These are phyloP conservation scores for Meta bourneti DNA, from an alignment of 2,888 invertebrate genomes.

Conservation along the genomic window DNA sequence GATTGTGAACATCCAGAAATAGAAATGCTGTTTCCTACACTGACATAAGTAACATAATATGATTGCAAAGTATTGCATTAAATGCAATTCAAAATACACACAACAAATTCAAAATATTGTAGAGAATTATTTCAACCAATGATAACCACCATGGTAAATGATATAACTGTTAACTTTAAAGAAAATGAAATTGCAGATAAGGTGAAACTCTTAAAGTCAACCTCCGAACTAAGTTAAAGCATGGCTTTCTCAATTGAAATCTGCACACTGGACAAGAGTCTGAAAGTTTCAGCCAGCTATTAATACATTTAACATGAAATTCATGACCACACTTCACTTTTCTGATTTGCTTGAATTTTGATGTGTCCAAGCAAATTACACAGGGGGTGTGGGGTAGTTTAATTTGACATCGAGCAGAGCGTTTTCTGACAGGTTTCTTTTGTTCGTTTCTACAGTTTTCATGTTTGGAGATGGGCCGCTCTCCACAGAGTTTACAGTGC, in stretches of 20 bases:
- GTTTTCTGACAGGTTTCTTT: neutral
- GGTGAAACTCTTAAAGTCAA: constrained; percentile 16
- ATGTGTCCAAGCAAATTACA: constrained; percentile 39
- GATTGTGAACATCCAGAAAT: no score
- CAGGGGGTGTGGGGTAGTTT: neutral
- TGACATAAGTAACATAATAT: no score
- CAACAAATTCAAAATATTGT: no score
- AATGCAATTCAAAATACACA: no score
- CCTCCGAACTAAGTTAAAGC: constrained; percentile 1
- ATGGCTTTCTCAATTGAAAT: constrained; percentile 14
- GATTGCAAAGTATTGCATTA: no score
- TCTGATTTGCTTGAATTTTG: neutral
- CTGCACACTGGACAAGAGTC: constrained; percentile 37
- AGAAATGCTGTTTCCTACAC: no score
- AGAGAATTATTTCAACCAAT: no score
- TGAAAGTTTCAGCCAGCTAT: constrained; percentile 28
- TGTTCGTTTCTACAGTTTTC: neutral
- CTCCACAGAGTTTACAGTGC: constrained; percentile 12
- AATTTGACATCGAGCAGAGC: neutral
- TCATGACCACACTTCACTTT: constrained; percentile 33
- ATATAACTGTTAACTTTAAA: neutral
- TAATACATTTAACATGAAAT: constrained; percentile 43
- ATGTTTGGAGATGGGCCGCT: neutral
- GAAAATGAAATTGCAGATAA: constrained; percentile 12
- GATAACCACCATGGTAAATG: neutral